Evolutionary conservation across 1,140 invertebrate species (phyloP), one percentile per base, ranked within the genome.

Genomic region (Nymphalis io): DNA sequence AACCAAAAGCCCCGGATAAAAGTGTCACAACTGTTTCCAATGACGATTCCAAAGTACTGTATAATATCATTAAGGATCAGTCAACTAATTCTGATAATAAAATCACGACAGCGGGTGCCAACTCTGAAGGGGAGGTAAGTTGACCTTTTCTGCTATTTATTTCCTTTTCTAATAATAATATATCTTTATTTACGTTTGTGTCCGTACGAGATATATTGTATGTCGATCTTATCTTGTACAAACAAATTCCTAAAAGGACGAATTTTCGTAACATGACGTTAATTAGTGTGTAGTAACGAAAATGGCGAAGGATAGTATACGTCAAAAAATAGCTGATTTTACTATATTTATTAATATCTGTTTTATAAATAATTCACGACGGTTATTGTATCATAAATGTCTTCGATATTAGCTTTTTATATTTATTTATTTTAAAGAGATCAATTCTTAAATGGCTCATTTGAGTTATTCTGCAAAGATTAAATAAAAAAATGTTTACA

Each of bases 1-100:
- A 94, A 92, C 94, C 94, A 57, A 94, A 94, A 89, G 93, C 94
- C 73, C 94, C 94, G 78, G 94, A 95, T 92, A 94, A 94, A 93
- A 92, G 74, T 85, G 83, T 90, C 65, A 91, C 92, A 75, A 89
- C 82, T 77, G 81, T 82, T 71, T 78, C 82, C 65, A 83, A 75
- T 74, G 88, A 90, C 67, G 88, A 89, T 75, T 78, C 86, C 18
- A 91, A 88, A 83, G 69, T 83, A 70, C 70, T 80, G 59, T 83
- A 84, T 60, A 86, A 79, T 76, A 70, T 82, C 68, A 71, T 83
- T 68, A 88, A 86, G 71, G 88, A 91, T 61, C 83, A 87, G 63
- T 79, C 83, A 75, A 74, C 73, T 27, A 87, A 82, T 80, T 78
- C 86, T 46, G 89, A 91, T 62, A 70, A 79, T 69, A 89, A 88